Percentiles rank a stretch among this genome's conserved stretches.
phyloP scores from a whole-genome alignment of 64 coral and sea anemone species.

The Dendrophyllia cribrosa region DNA sequence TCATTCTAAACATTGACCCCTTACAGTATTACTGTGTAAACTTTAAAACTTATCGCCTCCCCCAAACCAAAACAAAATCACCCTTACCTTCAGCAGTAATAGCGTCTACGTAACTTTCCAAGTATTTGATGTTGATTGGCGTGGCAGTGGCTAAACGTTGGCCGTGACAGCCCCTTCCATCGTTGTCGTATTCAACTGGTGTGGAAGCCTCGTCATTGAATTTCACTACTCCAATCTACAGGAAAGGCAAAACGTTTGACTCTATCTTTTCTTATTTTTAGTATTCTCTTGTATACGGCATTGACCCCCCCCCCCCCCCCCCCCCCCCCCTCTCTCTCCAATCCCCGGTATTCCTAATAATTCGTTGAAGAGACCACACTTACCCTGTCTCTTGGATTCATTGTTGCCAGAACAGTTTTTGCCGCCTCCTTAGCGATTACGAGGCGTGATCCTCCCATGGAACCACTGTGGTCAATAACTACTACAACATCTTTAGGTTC shows the following conservation, averaged over 20 bases:
- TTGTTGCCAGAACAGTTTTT: slow-evolving; percentile 64
- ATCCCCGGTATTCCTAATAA: too few relatives aligned
- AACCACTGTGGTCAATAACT: slow-evolving; percentile 68
- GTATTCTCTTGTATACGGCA: too few relatives aligned
- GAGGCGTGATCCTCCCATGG: slow-evolving; percentile 34
- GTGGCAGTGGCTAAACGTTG: slow-evolving; percentile 17
- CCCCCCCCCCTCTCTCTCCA: too few relatives aligned
- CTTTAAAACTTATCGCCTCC: too few relatives aligned
- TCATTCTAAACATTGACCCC: too few relatives aligned
- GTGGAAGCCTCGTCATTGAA: neutral
- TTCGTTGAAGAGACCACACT: neutral
- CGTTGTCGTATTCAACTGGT: neutral
- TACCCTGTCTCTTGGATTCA: slow-evolving; percentile 77
- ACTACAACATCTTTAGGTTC: slow-evolving; percentile 72
- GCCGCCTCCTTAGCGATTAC: slow-evolving; percentile 62
- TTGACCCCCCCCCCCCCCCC: too few relatives aligned
- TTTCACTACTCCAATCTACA: neutral
- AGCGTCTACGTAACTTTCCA: neutral
- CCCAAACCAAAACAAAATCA: too few relatives aligned
- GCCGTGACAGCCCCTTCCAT: neutral
- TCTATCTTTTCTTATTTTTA: too few relatives aligned
- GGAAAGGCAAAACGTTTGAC: neutral
- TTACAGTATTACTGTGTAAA: too few relatives aligned
- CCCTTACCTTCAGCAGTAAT: neutral
- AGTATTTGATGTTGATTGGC: slow-evolving; percentile 30